Evolutionary conservation across 2,888 invertebrate species (phyloP).

Genomic region (Drosophila merina): DNA sequence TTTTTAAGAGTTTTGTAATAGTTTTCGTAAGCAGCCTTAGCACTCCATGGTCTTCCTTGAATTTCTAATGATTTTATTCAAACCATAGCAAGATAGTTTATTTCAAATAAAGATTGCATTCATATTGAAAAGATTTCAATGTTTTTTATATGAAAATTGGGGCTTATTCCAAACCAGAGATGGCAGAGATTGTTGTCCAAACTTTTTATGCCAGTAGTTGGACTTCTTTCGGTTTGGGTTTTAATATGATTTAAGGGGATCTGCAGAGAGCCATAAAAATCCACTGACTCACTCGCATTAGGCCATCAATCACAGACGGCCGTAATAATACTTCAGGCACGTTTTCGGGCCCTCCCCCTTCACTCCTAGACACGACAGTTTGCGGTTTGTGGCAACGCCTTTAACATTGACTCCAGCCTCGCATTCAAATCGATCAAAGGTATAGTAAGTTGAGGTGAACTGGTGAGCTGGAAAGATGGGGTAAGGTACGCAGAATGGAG

Average conservation of each 20-base stretch:
- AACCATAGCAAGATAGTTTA: constrained; percentile 35
- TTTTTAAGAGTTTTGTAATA: constrained; percentile 42
- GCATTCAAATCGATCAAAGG: constrained; percentile 30
- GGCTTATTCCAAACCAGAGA: too few species aligned
- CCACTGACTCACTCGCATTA: constrained; percentile 55
- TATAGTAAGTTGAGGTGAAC: background rate
- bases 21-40: constrained; percentile 43
- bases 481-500: background rate
- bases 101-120: constrained; percentile 52
- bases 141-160: background rate
- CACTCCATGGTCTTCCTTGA: constrained; percentile 77
- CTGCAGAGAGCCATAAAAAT: constrained; percentile 19
- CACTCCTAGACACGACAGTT: constrained; percentile 46
- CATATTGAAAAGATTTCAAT: constrained; percentile 15
- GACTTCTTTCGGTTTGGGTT: constrained; percentile 11
- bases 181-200: background rate
- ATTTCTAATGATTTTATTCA: constrained; percentile 65
- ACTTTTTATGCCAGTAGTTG: background rate
- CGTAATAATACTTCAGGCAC: constrained; percentile 64
- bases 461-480: background rate
- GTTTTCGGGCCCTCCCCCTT: constrained; percentile 51
- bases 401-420: constrained; percentile 44
- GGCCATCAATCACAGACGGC: constrained; percentile 65
- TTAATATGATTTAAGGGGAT: constrained; percentile 23
- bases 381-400: constrained; percentile 53